Percentiles rank a stretch among this genome's conserved stretches.
Evolutionary conservation across 1,140 invertebrate genomes (phyloP).

Genomic region (Battus philenor): DNA sequence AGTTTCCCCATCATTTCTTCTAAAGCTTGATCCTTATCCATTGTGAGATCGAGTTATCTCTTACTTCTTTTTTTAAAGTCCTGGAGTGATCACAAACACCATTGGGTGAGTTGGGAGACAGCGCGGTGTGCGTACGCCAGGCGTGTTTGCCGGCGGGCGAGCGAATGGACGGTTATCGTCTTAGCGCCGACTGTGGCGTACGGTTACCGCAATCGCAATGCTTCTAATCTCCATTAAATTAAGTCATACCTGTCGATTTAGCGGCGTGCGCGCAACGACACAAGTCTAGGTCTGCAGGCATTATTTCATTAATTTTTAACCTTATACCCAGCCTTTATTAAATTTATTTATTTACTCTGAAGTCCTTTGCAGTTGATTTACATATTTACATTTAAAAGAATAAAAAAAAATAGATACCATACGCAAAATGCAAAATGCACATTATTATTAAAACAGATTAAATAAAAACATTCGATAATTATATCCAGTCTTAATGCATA

Average conservation of each 20-base stretch:
- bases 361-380: too few relatives aligned
- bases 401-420: too few relatives aligned
- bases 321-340: too few relatives aligned
- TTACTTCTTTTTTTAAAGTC: slow-evolving; percentile 26
- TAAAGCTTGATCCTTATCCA: slow-evolving; percentile 80
- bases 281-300: too few relatives aligned
- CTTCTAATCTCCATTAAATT: slow-evolving; percentile 51
- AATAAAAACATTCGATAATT: too few relatives aligned
- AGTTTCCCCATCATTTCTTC: slow-evolving; percentile 83
- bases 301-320: too few relatives aligned
- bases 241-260: slow-evolving; percentile 33
- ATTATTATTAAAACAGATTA: too few relatives aligned
- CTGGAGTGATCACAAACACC: slow-evolving; percentile 54
- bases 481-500: too few relatives aligned
- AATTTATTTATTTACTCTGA: too few relatives aligned
- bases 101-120: slow-evolving; percentile 35
- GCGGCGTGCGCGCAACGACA: slow-evolving; percentile 24
- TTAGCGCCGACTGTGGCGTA: slow-evolving; percentile 44
- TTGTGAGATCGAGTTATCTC: slow-evolving; percentile 32
- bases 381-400: too few relatives aligned
- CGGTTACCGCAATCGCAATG: slow-evolving; percentile 46
- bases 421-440: too few relatives aligned
- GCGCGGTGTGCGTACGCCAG: slow-evolving; percentile 38
- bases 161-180: slow-evolving; percentile 59
- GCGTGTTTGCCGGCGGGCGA: slow-evolving; percentile 54